These are phyloP conservation scores for Lethrus apterus DNA, from an alignment of 1,140 invertebrate species.

Conservation along the genomic window DNA sequence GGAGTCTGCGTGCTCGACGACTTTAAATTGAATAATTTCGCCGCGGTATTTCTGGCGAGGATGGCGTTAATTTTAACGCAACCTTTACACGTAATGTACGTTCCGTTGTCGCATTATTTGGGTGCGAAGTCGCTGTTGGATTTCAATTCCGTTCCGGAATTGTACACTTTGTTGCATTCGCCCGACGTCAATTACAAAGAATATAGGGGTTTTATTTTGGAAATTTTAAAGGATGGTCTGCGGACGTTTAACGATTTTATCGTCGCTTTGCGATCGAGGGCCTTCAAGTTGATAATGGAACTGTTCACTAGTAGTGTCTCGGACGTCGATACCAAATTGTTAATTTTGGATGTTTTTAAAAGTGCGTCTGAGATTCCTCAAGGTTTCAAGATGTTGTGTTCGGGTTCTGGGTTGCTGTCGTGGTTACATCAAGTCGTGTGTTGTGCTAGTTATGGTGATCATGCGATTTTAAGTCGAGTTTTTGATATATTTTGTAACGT, in stretches of 20 bases:
- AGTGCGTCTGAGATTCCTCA: constrained; percentile 51
- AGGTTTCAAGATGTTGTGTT: constrained; percentile 51
- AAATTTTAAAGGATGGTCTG: constrained; percentile 57
- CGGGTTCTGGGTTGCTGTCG: constrained; percentile 41
- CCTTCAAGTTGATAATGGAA: constrained; percentile 50
- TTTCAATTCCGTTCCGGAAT: constrained; percentile 66
- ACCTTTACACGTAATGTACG: constrained; percentile 61
- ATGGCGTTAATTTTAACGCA: constrained; percentile 55
- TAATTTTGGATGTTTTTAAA: constrained; percentile 54
- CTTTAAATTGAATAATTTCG: constrained; percentile 55
- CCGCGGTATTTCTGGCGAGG: constrained; percentile 62
- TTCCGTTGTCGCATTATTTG: constrained; percentile 59
- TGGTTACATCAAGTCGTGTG: constrained; percentile 12
- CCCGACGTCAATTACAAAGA: constrained; percentile 52
- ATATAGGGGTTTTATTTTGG: constrained; percentile 61
- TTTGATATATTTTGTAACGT: constrained; percentile 4
- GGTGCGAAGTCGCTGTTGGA: constrained; percentile 61
- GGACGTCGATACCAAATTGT: constrained; percentile 48
- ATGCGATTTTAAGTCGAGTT: neutral
- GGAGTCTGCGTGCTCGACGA: constrained; percentile 20
- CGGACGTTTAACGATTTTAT: constrained; percentile 46
- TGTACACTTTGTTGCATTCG: constrained; percentile 64
- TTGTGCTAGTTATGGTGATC: neutral
- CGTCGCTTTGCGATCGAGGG: constrained; percentile 44
- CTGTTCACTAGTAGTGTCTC: constrained; percentile 44